A percentile compares a stretch with the other conserved stretches of the same genome.
These are phyloP conservation scores for Siniperca scherzeri DNA, from an alignment of 2,797 vertebrate species.

Conservation along the genomic window DNA sequence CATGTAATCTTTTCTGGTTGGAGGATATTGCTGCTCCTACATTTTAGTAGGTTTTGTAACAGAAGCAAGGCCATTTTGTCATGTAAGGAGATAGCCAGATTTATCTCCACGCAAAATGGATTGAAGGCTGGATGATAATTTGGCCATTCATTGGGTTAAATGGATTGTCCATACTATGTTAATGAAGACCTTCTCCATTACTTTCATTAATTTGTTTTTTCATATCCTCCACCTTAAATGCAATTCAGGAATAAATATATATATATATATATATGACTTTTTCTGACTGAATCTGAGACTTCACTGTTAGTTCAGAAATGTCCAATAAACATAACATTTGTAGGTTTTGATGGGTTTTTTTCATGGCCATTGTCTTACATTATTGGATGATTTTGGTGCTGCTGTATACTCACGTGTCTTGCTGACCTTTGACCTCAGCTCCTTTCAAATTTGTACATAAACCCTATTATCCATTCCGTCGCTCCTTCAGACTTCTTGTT, in stretches of 20 bases:
- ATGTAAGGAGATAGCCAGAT: background rate
- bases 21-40: background rate
- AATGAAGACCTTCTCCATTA: background rate
- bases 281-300: background rate
- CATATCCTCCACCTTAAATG: background rate
- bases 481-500: constrained; percentile 46
- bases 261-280: background rate
- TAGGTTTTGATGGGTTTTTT: no score
- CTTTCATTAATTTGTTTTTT: constrained; percentile 1
- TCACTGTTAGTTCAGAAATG: constrained; percentile 1
- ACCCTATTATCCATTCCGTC: constrained; percentile 59
- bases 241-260: background rate
- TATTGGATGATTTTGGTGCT: constrained; percentile 8
- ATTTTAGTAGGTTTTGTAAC: constrained; percentile 24
- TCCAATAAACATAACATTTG: background rate
- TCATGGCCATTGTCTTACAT: background rate
- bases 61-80: constrained; percentile 9
- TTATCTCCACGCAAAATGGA: constrained; percentile 12
- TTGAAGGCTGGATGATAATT: constrained; percentile 1
- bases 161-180: background rate
- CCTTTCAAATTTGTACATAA: constrained; percentile 54
- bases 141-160: background rate
- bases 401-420: constrained; percentile 6
- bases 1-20: background rate
- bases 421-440: constrained; percentile 47